Evolutionary conservation across 2,797 vertebrate species (phyloP), one percentile per base, ranked within the genome.

Genomic region (Danio kyathit): DNA sequence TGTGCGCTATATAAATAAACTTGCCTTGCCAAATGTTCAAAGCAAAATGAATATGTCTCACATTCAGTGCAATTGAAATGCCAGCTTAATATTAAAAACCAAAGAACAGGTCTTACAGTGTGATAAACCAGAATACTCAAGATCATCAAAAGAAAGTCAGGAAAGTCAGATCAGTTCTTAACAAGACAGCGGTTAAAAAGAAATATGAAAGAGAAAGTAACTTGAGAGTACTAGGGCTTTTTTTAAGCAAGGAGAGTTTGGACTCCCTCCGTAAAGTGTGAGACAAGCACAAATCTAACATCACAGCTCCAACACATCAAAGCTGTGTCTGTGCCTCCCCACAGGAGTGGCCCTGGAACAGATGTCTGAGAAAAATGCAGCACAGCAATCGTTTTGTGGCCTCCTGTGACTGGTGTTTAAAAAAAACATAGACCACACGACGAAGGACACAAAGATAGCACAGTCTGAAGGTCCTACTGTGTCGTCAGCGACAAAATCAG

Each of bases 41-140:
- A 76, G 80, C 75, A 79, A 69, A 77, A 70, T 84, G 83, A 89
- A 89, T 88, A 82, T 88, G 85, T 63, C 83, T 63, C 64, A 86
- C 85, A 81, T 81, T 84, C 83, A 84, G 86, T 52, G 72, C 71
- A 79, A 79, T 85, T 80, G 85, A 84, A 87, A 83, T 87, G 82
- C 83, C 67, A 13, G 74, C 86, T 81, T 61, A 43, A 76, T 73
- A 80, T 74, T 79, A 65, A 80, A 66, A 70, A 74, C 21, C 51
- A 19, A 12, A 16, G 41, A 73, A 74, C 19, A 46, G 38, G 41
- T 54, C 10, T 80, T 49, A 60, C 13, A 48, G 41, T 0, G 7
- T 57, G 65, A 69, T 60, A 54, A 59, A 59, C 43, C 38, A 41
- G 41, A 59, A 80, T 48, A 21, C 70, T 65, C 51, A 29, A 38